Conservation (phyloP, 2,113 vertebrate species). For the Sylvia atricapilla region DNA sequence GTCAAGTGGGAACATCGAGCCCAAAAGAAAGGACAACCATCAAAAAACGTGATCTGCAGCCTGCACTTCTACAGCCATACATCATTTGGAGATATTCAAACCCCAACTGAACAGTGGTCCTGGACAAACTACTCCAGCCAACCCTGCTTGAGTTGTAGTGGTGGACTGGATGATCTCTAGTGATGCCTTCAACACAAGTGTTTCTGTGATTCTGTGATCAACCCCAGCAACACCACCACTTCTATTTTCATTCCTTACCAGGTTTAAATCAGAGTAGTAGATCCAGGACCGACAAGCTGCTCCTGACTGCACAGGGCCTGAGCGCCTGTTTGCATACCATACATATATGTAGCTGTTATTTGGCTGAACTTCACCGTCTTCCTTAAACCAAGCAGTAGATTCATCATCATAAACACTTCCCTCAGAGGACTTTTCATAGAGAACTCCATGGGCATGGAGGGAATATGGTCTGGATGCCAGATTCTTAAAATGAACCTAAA, state of each 20-base stretch:
- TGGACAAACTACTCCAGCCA: not conserved
- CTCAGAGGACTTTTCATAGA: conserved; percentile 88
- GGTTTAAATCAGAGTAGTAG: conserved; percentile 91
- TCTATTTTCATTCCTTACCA: conserved; percentile 73
- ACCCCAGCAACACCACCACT: not conserved
- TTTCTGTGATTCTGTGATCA: not conserved
- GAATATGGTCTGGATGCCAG: conserved; percentile 86
- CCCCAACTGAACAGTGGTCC: not conserved
- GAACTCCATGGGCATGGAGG: conserved; percentile 89
- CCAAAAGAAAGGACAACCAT: not conserved
- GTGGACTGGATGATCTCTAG: not conserved
- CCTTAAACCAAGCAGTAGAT: conserved; percentile 83
- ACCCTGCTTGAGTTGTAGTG: not conserved
- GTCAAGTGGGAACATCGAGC: not conserved
- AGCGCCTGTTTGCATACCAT: conserved; percentile 78
- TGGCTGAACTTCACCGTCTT: conserved; percentile 83
- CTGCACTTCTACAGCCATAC: not conserved
- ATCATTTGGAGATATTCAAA: not conserved
- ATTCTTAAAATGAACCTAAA: conserved; percentile 91
- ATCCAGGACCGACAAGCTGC: conserved; percentile 86
- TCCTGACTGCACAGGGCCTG: conserved; percentile 75
- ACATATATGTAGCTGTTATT: conserved; percentile 85
- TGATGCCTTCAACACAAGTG: not conserved
- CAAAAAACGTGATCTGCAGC: not conserved
- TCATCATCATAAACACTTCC: conserved; percentile 84